Base-by-base conservation (phyloP, 2,888 invertebrate genomes). In the Notodonta dromedarius region DNA sequence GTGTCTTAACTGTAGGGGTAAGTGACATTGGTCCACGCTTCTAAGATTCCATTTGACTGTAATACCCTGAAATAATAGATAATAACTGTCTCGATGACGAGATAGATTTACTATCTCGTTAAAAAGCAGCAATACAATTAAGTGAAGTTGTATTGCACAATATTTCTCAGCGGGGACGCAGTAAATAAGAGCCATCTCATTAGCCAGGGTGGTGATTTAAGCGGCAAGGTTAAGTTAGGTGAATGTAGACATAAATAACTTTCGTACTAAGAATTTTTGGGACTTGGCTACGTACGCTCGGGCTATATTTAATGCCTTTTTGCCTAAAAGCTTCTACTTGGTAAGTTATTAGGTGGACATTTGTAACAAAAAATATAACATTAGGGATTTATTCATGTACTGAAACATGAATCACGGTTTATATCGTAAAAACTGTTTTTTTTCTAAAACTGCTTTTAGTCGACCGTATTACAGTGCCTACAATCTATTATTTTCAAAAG, bases 131-230 rank as follows among this genome's bases (percentile, higher is more conserved):
- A 58, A 64, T 71, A 69, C 57, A 73, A 73, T 72, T 70, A 67
- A 71, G 67, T 78, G 74, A 79, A 75, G 72, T 80, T 79, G 71
- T 80, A 78, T 76, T 73, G 72, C 68, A 67, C 70, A 69, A 76
- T 82, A 77, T 80, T 77, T 77, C 74, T 73, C 71, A 62, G 72
- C 66, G 60, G 74, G 71, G 74, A 77, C 76, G 75, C 71, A 77
- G 72, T 81, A 80, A 82, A 80, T 78, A 79, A 82, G 75, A 73
- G 67, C 74, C 77, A 76, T 74, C 76, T 80, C 77, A 82, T 80
- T 81, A 80, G 72, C 74, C 77, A 67, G 67, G 69, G 75, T 76
- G 74, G 79, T 79, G 79, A 79, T 80, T 79, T 79, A 82, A 78
- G 75, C 73, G 78, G 75, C 76, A 77, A 75, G 77, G 73, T 78